These are phyloP conservation scores for Maniola hyperantus DNA, from an alignment of 2,888 invertebrate species.

Conservation along the genomic window DNA sequence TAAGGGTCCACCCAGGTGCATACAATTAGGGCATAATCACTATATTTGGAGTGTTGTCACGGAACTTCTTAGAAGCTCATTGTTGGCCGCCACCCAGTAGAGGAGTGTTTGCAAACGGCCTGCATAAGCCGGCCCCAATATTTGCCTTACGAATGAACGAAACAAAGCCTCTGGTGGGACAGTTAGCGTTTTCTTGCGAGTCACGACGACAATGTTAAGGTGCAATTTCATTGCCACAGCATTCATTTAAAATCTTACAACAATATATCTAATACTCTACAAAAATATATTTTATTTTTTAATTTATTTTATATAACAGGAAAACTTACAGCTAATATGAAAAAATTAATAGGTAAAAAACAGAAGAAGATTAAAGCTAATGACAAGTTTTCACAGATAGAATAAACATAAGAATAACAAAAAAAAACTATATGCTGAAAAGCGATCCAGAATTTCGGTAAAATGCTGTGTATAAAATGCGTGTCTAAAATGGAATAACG, in stretches of 20 bases:
- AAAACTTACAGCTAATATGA: no score
- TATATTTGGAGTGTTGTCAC: slow-evolving; percentile 78
- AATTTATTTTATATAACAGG: no score
- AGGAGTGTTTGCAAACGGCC: slow-evolving; percentile 75
- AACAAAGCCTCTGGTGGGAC: slow-evolving; percentile 76
- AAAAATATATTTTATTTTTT: no score
- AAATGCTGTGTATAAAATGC: no score
- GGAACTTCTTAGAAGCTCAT: slow-evolving; percentile 70
- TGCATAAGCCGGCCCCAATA: slow-evolving; percentile 75
- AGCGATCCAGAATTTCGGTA: no score
- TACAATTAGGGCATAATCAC: slow-evolving; percentile 80
- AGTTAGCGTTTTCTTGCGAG: slow-evolving; percentile 71
- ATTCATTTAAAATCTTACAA: background rate
- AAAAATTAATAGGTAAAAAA: no score
- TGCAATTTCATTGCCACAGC: slow-evolving; percentile 39
- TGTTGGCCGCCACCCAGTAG: slow-evolving; percentile 78
- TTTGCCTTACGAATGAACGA: slow-evolving; percentile 79
- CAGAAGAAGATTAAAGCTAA: no score
- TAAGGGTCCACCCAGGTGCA: slow-evolving; percentile 76
- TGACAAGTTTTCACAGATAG: no score
- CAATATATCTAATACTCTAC: no score
- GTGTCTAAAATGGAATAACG: no score
- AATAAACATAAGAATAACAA: no score
- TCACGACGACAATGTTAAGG: slow-evolving; percentile 60
- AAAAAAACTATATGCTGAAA: no score